Base-by-base conservation (phyloP, 2,888 invertebrate species). In the Orthosia gothica region DNA sequence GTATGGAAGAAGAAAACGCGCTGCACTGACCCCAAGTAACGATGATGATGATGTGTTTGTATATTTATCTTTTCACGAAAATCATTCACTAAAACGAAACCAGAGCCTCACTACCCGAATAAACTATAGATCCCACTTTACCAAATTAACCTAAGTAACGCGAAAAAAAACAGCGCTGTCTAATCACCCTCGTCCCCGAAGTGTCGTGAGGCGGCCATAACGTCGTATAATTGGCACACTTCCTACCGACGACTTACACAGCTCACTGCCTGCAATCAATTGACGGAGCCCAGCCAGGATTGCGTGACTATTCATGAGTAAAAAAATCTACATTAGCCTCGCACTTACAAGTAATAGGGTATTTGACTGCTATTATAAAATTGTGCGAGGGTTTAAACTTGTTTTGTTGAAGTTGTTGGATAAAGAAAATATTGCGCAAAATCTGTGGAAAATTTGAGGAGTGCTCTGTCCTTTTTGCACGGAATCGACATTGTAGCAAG, bases 211-310 rank as follows among this genome's bases (percentile, higher is more conserved):
- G 81, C 80, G 83, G 86, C 82, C 87, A 54, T 89, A 88, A 89
- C 83, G 85, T 81, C 84, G 76, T 87, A 88, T 92, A 91, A 93
- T 93, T 93, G 92, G 89, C 90, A 90, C 88, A 89, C 89, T 91
- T 91, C 89, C 90, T 87, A 87, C 86, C 88, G 89, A 91, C 88
- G 87, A 88, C 84, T 88, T 87, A 81, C 83, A 89, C 88, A 89
- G 87, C 81, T 85, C 88, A 89, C 81, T 88, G 89, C 76, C 68
- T 78, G 78, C 78, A 77, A 85, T 83, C 84, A 86, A 87, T 87
- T 88, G 88, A 90, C 87, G 85, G 84, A 88, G 81, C 86, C 86
- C 89, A 85, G 83, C 84, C 87, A 84, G 86, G 82, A 87, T 71
- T 78, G 78, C 73, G 84, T 84, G 87, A 86, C 81, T 86, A 84